Evolutionary conservation across 2,888 invertebrate species (phyloP).

Genomic region (Archaeoteleia sp.): DNA sequence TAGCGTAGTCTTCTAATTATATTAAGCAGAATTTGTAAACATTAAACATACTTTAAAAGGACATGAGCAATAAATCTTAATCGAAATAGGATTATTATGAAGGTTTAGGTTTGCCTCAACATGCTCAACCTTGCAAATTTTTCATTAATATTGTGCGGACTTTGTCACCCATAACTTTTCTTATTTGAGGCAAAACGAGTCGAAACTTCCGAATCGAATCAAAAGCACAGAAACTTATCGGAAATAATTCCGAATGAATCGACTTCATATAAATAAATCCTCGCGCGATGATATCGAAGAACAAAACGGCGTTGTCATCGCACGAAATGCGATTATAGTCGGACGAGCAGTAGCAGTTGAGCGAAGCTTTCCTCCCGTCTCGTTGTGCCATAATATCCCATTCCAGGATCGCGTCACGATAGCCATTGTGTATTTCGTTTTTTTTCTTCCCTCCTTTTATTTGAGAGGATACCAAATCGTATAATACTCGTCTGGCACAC

Average conservation of each 20-base stretch:
- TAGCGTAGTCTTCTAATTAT: too few relatives aligned
- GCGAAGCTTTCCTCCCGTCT: constrained; percentile 46
- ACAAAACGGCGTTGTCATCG: constrained; percentile 54
- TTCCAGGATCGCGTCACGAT: constrained; percentile 55
- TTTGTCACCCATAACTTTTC: too few relatives aligned
- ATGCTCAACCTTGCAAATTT: too few relatives aligned
- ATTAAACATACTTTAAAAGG: too few relatives aligned
- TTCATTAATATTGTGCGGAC: too few relatives aligned
- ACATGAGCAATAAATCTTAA: too few relatives aligned
- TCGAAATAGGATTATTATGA: too few relatives aligned
- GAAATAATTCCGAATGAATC: constrained; percentile 53
- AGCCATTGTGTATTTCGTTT: constrained; percentile 55
- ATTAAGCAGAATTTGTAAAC: too few relatives aligned
- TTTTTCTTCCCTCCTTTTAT: constrained; percentile 31
- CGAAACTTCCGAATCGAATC: constrained; percentile 40
- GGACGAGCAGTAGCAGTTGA: constrained; percentile 45
- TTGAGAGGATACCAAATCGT: constrained; percentile 47
- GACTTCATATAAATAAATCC: constrained; percentile 50
- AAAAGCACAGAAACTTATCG: constrained; percentile 48
- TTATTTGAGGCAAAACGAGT: constrained; percentile 45
- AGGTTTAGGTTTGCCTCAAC: too few relatives aligned
- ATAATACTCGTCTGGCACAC: constrained; percentile 51
- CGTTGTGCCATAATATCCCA: constrained; percentile 53
- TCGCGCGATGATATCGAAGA: constrained; percentile 51
- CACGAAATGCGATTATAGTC: constrained; percentile 52